phyloP scores from a whole-genome alignment of 2,113 vertebrate species.

The Marmota monax region DNA sequence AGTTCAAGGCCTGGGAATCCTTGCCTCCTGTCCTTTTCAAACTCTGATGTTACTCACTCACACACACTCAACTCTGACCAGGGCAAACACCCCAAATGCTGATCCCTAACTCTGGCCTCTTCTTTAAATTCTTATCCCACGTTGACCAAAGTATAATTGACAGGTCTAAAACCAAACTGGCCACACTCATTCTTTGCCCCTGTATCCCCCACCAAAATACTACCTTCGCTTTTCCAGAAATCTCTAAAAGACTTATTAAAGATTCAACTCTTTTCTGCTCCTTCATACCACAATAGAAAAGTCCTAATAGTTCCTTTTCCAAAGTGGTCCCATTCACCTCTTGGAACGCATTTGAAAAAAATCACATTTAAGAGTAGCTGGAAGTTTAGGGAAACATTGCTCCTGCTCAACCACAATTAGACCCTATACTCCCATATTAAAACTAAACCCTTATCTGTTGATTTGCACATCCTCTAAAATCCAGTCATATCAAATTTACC shows the following conservation, averaged over 20 bases:
- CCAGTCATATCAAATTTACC: neutral
- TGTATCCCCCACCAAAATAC: neutral
- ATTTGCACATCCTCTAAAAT: constrained; percentile 11
- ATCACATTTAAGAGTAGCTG: neutral
- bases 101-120: neutral
- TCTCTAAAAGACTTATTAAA: neutral
- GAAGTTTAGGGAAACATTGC: neutral
- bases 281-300: constrained; percentile 10
- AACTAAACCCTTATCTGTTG: neutral
- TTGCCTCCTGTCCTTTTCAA: neutral
- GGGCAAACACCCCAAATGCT: neutral
- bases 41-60: neutral
- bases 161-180: neutral
- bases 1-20: neutral
- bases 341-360: neutral
- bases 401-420: neutral
- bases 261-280: neutral
- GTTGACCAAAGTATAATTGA: neutral
- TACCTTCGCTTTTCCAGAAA: neutral
- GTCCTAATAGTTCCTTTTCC: constrained; percentile 1
- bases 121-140: constrained; percentile 10
- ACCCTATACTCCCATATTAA: neutral
- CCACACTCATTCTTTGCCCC: neutral
- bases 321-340: neutral
- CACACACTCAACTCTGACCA: neutral